Evolutionary conservation across 2,888 invertebrate genomes (phyloP), one percentile per base, ranked within the genome.

Genomic region (Pyrrhosoma nymphula): DNA sequence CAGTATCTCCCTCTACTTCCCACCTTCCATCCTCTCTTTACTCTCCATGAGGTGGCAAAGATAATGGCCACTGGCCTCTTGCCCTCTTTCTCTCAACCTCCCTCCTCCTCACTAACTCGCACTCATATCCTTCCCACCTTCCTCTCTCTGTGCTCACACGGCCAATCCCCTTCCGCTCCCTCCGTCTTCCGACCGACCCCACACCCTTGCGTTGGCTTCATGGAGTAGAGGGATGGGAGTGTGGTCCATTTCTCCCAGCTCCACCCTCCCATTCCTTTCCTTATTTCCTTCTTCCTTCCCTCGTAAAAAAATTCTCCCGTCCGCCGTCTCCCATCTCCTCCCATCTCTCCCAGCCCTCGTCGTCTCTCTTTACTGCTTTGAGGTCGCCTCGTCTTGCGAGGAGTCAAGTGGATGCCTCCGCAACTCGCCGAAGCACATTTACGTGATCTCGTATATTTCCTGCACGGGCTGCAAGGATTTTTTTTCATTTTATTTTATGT

Each of bases 1-100:
- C n/a, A 8, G 47, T 8, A 8, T 69, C n/a, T 69, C 26, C 69
- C 0, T 23, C 69, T n/a, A 10, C n/a, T 20, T 56, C 35, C 90
- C 30, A 14, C 18, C 39, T 23, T 47, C 88, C 47, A 16, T 14
- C 14, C 16, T 69, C n/a, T n/a, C 69, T 69, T 8, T n/a, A 20
- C 26, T n/a, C 69, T n/a, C 23, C 69, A 39, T 18, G n/a, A 6
- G 30, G 90, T 60, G n/a, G 26, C 90, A 20, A 30, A n/a, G 90
- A 60, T 90, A 90, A 90, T 90, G 90, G 90, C 90, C 90, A 60
- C 90, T 30, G 30, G 1, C 88, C 47, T 39, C 69, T 69, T 12
- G 26, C 69, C n/a, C 69, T 8, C n/a, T 69, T 12, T 69, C 69
- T 8, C 69, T 26, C 69, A n/a, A 1, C 69, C 20, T 60, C 12